Evolutionary conservation across 1,140 invertebrate genomes (phyloP), one percentile per base, ranked within the genome.

Genomic region (Rhopalosiphum maidis): DNA sequence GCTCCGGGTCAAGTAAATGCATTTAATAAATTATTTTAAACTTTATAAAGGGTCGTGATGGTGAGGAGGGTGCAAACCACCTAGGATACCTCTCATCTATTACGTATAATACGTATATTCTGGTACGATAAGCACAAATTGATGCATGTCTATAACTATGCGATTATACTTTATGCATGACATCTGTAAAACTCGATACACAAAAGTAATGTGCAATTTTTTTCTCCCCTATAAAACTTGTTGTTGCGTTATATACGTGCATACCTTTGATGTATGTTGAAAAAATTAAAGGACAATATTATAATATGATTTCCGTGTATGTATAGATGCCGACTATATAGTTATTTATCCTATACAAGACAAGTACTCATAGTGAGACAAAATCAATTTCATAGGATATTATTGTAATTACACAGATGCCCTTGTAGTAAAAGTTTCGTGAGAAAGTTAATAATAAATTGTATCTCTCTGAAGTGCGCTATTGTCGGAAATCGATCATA

Each of bases 361-460:
- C 30, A 77, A 77, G n/a, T n/a, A 4, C 60, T n/a, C 9, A 30
- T 7, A 4, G 25, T 68, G 30, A 30, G 30, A 77, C 4, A 18
- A 68, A n/a, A 68, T 77, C 30, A n/a, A 77, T 35, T 77, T n/a
- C 5, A 2, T 4, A 5, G 15, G 60, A 77, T 77, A n/a, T n/a
- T n/a, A n/a, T 77, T 77, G 30, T 21, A 77, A 77, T 77, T n/a
- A n/a, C 5, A n/a, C 30, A 77, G 1, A 77, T 77, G 5, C 3
- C n/a, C n/a, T 8, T 8, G n/a, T 15, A 60, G 1, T n/a, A 1
- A n/a, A n/a, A 1, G 4, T 15, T 15, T 6, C 1, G 1, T 0
- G 15, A 77, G 30, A 77, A 77, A n/a, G n/a, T 77, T n/a, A n/a
- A 15, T n/a, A 15, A 18, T 35, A 18, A 77, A 77, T 77, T 15